Percentiles rank a stretch among this genome's conserved stretches.
These are phyloP conservation scores for Boleophthalmus pectinirostris DNA, from an alignment of 2,113 vertebrate genomes.

Conservation along the genomic window DNA sequence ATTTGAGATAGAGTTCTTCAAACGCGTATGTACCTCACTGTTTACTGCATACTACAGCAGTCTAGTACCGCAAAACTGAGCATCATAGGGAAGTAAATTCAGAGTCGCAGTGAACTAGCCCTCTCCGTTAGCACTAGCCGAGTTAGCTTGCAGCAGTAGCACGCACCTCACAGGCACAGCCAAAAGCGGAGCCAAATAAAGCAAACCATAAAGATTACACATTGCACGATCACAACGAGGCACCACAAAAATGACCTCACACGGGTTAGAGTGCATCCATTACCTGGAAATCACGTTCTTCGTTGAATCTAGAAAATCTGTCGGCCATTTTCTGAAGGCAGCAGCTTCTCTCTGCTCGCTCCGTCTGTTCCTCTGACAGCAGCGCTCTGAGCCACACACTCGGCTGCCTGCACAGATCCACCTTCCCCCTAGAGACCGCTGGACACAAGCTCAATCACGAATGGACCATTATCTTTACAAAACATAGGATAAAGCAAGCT, in stretches of 20 bases:
- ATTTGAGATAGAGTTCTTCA: not conserved
- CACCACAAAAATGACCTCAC: not conserved
- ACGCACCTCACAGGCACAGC: constrained; percentile 6
- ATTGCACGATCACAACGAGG: not conserved
- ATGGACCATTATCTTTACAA: not conserved
- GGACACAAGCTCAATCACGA: not conserved
- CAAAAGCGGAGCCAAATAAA: not conserved
- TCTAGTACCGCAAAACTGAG: constrained; percentile 10
- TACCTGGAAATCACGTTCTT: constrained; percentile 99
- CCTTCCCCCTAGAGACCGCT: not conserved
- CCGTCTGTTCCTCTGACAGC: constrained; percentile 38
- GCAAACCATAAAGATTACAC: not conserved
- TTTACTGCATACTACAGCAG: not conserved
- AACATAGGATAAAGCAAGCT: not conserved
- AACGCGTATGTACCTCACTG: not conserved
- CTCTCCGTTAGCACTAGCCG: constrained; percentile 44
- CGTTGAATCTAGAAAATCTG: constrained; percentile 98
- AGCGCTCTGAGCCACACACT: constrained; percentile 24
- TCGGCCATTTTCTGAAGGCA: constrained; percentile 93
- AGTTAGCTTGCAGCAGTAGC: constrained; percentile 64
- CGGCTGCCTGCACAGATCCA: not conserved
- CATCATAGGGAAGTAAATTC: constrained; percentile 37
- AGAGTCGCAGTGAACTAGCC: constrained; percentile 54
- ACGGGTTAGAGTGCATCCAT: constrained; percentile 21
- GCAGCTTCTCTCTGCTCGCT: constrained; percentile 61